Evolutionary conservation across 2,113 vertebrate genomes (phyloP), one percentile per base, ranked within the genome.

Genomic region (Lagenorhynchus albirostris): DNA sequence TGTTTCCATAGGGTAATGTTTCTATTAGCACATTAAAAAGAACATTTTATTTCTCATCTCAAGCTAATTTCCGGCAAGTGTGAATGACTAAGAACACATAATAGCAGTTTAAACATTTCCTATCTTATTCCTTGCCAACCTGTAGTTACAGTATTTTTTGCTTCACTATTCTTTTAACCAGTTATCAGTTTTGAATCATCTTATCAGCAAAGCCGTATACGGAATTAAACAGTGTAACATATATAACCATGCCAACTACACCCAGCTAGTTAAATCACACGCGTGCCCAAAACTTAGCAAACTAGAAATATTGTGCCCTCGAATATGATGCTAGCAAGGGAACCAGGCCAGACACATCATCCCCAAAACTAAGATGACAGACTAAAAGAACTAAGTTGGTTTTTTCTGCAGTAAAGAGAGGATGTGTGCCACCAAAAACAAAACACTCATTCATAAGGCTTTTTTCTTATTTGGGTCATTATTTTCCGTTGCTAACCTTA

Each of bases 31-130:
- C 71, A 81, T 87, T 89, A 67, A 77, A 94, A 92, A 90, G 80
- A 90, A 89, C 63, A 97, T 80, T 63, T 91, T 74, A 92, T 95
- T 94, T 92, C 62, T 89, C 84, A 95, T 92, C 14, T 94, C 74
- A 92, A 74, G 85, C 87, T 67, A 93, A 33, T 94, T 95, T 92
- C 94, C 62, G 92, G 33, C 14, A 92, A 86, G 84, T 89, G 8
- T 84, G 73, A 97, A 84, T 96, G 82, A 89, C 58, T 95, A 84
- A 96, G 26, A 93, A 95, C 36, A 65, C 14, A 85, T 58, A 80
- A 85, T 38, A 96, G 25, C 58, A 91, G 14, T 94, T 92, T 79
- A 95, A 96, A 91, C 33, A 83, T 65, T 95, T 67, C 74, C 67
- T 87, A 8, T 55, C 26, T 89, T 96, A 89, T 12, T 97, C 33